Evolutionary conservation across 2,888 invertebrate species (phyloP).

Genomic region (Oscheius sp.): DNA sequence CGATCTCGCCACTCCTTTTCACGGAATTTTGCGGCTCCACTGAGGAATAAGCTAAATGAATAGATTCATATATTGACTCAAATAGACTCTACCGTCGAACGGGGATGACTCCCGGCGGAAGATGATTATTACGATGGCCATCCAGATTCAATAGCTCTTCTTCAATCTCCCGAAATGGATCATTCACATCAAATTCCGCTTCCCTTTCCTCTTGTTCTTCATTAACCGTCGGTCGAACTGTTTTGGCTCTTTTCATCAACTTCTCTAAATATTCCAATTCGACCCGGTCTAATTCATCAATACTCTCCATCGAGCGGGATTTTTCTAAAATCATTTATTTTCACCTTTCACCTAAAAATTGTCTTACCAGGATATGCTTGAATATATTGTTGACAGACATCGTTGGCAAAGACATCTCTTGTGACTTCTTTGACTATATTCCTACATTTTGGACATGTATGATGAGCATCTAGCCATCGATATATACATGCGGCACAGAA

Average conservation of each 20-base stretch:
- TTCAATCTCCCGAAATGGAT: neutral
- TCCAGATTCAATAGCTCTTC: neutral
- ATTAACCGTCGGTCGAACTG: neutral
- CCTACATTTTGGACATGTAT: conserved; percentile 19
- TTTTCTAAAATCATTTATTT: neutral
- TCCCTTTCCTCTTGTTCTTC: neutral
- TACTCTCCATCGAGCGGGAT: neutral
- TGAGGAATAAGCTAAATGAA: neutral
- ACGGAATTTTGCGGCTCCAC: neutral
- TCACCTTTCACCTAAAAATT: neutral
- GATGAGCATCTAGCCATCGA: conserved; percentile 6
- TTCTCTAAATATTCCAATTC: conserved; percentile 6
- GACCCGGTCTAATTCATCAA: neutral
- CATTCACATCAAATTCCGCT: neutral
- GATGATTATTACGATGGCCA: neutral
- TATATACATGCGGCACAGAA: conserved; percentile 29
- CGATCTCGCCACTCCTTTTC: neutral
- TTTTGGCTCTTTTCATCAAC: neutral
- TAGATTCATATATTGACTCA: neutral
- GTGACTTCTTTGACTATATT: neutral
- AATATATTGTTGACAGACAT: neutral
- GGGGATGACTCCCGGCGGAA: neutral
- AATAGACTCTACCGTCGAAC: neutral
- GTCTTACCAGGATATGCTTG: neutral
- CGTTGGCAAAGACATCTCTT: neutral